Evolutionary conservation across 2,797 vertebrate genomes (phyloP).

Genomic region (Acrossocheilus fasciatus): DNA sequence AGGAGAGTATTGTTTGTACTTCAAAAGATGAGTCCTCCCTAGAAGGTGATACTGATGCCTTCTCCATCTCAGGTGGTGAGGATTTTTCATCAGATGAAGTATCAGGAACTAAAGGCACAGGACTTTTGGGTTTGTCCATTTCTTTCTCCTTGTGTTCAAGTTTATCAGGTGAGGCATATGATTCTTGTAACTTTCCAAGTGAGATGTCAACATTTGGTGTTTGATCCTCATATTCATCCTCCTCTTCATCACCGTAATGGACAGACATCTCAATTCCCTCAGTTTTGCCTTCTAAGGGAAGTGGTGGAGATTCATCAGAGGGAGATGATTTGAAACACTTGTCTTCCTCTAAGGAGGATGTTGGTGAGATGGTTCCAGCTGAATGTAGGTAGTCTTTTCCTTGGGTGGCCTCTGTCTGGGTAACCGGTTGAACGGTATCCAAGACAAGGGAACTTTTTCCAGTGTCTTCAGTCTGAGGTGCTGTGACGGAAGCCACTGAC

Average conservation of each 20-base stretch:
- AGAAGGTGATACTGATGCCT: conserved; percentile 61
- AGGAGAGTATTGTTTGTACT: conserved; percentile 64
- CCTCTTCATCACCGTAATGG: conserved; percentile 75
- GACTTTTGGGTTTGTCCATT: conserved; percentile 52
- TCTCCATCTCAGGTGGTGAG: conserved; percentile 68
- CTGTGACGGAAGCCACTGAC: conserved; percentile 86
- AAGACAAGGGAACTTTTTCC: conserved; percentile 85
- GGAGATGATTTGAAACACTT: conserved; percentile 91
- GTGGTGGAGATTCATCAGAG: conserved; percentile 83
- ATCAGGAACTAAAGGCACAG: conserved; percentile 61
- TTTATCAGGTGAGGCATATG: conserved; percentile 74
- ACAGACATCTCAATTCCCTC: conserved; percentile 68
- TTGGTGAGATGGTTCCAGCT: conserved; percentile 93
- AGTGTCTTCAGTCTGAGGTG: conserved; percentile 88
- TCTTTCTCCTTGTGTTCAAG: conserved; percentile 67
- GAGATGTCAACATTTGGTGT: conserved; percentile 83
- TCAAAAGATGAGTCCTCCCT: conserved; percentile 66
- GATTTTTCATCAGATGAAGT: conserved; percentile 64
- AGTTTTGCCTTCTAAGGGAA: conserved; percentile 77
- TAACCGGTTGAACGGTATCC: conserved; percentile 84
- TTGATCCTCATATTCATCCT: conserved; percentile 84
- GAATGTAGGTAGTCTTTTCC: conserved; percentile 89
- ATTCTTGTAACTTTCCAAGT: conserved; percentile 82
- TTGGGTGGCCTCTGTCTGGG: conserved; percentile 83
- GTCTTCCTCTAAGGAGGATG: conserved; percentile 94